Base-by-base conservation (phyloP, 1,140 invertebrate genomes). In the Papilio dardanus region DNA sequence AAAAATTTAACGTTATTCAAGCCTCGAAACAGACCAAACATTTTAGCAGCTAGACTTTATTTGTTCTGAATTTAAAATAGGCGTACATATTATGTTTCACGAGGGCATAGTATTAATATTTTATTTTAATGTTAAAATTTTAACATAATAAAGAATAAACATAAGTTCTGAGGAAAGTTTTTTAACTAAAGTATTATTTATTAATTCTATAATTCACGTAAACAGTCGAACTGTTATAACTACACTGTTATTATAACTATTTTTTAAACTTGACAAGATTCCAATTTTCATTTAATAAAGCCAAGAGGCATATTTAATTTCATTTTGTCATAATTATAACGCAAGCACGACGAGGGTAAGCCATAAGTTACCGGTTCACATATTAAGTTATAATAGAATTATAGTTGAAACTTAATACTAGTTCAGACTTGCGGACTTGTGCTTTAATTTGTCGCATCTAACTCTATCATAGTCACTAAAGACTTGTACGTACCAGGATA, bases 371-470 rank as follows among this genome's bases (percentile, higher is more conserved):
- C 16, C 1, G 31, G 33, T 68, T 37, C 2, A n/a, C 35, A 35
- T 33, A 40, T 35, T 68, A 37, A 33, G 28, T 66, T 37, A 10
- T 37, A 68, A 68, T 68, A 14, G 33, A 24, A 68, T 40, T 37
- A 40, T 16, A 40, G 16, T 40, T 40, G 66, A 37, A 35, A 68
- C 66, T 40, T 68, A 68, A 68, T 10, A 35, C 33, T 19, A 33
- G n/a, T 68, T 68, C 66, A 28, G 19, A 68, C 33, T 21, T 40
- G 19, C 66, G 16, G n/a, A 24, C 37, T 35, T 33, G 8, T 30
- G 30, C n/a, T 35, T 14, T 16, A 66, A 66, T 33, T 33, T 66
- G 5, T 16, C 0, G 30, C 28, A 65, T 5, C 28, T 16, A 1
- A 33, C 28, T 30, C 10, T 28, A 33, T n/a, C n/a, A n/a, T n/a